Evolutionary conservation across 2,113 vertebrate genomes (phyloP), one percentile per base, ranked within the genome.

Genomic region (Empidonax traillii): DNA sequence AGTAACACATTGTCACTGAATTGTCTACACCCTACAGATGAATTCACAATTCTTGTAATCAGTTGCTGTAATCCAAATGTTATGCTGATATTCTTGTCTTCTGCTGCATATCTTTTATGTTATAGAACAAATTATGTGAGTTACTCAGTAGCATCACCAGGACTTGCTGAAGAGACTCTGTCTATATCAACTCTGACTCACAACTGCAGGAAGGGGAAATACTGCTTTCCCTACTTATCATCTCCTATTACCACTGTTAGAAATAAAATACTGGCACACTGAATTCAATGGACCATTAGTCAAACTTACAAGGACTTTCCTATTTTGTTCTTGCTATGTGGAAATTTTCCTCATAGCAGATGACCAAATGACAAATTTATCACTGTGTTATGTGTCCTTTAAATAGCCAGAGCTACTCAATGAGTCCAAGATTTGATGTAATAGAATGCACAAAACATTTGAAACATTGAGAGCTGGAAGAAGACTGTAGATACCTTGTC

Each of bases 1-100:
- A 84, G 22, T 1, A 4, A 77, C 3, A 44, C 17, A 3, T 12
- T 31, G 31, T 18, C 46, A 81, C 24, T 0, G 0, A 58, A 66
- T 12, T 27, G 27, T 52, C 39, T 63, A 8, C 3, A 63, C 2
- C 13, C 13, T 53, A 15, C 22, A 28, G 15, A 10, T 8, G 14
- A 77, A 85, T 67, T 35, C 31, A 62, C 43, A 59, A 13, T n/a
- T 90, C 56, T 51, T 27, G 14, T 4, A 51, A 66, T 7, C 43
- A 66, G 39, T 11, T 20, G 28, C 35, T 82, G 4, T 33, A 92
- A 94, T 55, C 72, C 44, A 62, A 51, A 68, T 17, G 3, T 46
- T 79, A 59, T 4, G n/a, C 3, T 55, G 28, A 44, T n/a, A 44
- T 33, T 87, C 23, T 75, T 9, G 25, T 85, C 12, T 31, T 63